Base-by-base conservation (phyloP, 2,888 invertebrate genomes). In the Therioaphis trifolii region DNA sequence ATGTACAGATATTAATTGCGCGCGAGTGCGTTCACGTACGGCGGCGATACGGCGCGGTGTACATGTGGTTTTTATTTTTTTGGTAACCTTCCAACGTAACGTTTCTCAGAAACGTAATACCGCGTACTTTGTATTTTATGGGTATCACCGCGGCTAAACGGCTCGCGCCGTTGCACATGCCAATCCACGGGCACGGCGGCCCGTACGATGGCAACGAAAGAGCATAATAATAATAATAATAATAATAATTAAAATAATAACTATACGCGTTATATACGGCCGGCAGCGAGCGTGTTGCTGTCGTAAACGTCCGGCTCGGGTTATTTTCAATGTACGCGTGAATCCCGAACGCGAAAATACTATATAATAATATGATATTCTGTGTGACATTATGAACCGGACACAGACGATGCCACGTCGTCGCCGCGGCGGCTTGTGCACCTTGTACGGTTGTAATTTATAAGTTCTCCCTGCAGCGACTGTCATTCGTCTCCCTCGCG, bases 111-210 rank as follows among this genome's bases (percentile, higher is more conserved):
- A 79, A 79, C 79, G 69, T 58, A 43, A 80, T 58, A 80, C 58
- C 63, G 71, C 43, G 58, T 71, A 80, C 79, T 71, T 80, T 71
- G 79, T 80, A 27, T 80, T 80, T 80, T 80, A 71, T 71, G 79
- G 18, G 55, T 12, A n/a, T 40, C 68, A 29, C 66, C 35, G 78
- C 68, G 63, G 76, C 46, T 66, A 69, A 69, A 69, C 35, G 66
- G 3, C 35, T 35, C 43, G 35, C 74, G 55, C 21, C n/a, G 11
- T 43, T 21, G 69, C 69, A 24, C 69, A 43, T 69, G 79, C 79
- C 79, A 69, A 69, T 55, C 69, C 11, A n/a, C 35, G 18, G 29
- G 46, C 27, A n/a, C 29, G 43, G 58, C 14, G 43, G 24, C 18
- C 3, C 3, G 24, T 2, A 24, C 58, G 24, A 21, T n/a, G n/a